A percentile compares a stretch with the other conserved stretches of the same genome.
Conservation (phyloP, 2,888 invertebrate genomes). For the Papilio protenor region DNA sequence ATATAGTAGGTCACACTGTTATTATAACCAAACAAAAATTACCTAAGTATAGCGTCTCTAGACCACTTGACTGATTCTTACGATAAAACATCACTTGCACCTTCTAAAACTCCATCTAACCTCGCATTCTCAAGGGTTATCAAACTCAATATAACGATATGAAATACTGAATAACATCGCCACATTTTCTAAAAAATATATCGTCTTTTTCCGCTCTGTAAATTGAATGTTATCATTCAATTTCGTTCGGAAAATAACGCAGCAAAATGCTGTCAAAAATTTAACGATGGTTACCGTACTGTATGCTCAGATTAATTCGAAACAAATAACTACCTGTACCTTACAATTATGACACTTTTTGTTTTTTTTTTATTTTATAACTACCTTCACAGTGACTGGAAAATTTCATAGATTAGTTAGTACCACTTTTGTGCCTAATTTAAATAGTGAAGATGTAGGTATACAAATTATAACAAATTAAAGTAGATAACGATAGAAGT, state of each 20-base stretch:
- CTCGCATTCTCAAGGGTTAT: not conserved
- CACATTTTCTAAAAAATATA: not conserved
- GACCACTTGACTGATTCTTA: too few species aligned
- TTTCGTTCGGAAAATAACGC: constrained; percentile 3
- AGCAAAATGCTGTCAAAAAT: not conserved
- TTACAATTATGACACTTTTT: not conserved
- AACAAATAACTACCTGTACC: not conserved
- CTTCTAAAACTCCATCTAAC: not conserved
- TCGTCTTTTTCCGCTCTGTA: not conserved
- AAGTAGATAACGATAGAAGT: too few species aligned
- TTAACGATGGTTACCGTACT: constrained; percentile 7
- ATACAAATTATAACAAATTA: too few species aligned
- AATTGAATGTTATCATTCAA: constrained; percentile 25
- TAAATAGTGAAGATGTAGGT: too few species aligned
- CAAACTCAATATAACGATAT: not conserved
- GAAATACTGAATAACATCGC: not conserved
- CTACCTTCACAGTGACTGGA: not conserved
- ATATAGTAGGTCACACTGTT: not conserved
- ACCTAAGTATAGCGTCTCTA: not conserved
- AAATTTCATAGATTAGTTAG: not conserved
- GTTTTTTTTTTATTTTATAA: not conserved
- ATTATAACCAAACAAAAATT: not conserved
- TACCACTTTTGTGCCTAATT: too few species aligned
- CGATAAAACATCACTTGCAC: not conserved
- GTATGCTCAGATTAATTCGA: constrained; percentile 4